phyloP scores from a whole-genome alignment of 2,113 vertebrate species.

The Phrynosoma platyrhinos region DNA sequence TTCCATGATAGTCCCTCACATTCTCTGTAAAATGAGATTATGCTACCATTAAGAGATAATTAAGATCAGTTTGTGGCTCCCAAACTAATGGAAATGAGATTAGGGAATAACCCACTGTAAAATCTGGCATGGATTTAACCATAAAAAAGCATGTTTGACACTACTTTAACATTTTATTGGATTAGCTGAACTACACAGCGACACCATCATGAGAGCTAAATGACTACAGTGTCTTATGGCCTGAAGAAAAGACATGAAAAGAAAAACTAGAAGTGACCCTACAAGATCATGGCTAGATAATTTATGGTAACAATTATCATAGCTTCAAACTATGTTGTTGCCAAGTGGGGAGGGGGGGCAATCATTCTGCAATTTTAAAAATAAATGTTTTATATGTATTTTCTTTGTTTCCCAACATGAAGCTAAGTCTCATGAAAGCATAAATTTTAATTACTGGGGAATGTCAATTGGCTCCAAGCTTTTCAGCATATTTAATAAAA shows the following conservation, averaged over 20 bases:
- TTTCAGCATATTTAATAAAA: neutral
- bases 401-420: neutral
- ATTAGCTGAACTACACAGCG: constrained; percentile 36
- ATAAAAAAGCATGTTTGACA: constrained; percentile 41
- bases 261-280: neutral
- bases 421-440: neutral
- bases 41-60: constrained; percentile 55
- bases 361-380: neutral
- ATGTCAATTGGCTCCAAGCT: neutral
- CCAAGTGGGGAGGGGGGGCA: neutral
- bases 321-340: constrained; percentile 8
- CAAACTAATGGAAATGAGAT: constrained; percentile 58
- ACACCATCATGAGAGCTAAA: constrained; percentile 25
- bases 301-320: neutral
- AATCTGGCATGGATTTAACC: constrained; percentile 52
- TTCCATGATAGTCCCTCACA: constrained; percentile 17
- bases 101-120: constrained; percentile 55
- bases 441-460: neutral
- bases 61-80: constrained; percentile 47
- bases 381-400: neutral
- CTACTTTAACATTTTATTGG: constrained; percentile 45
- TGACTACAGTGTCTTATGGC: constrained; percentile 13
- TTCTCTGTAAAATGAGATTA: constrained; percentile 53
- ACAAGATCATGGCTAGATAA: neutral
- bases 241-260: constrained; percentile 2